Evolutionary conservation across 2,797 vertebrate genomes (phyloP), one percentile per base, ranked within the genome.

Genomic region (Chrysocyon brachyurus): DNA sequence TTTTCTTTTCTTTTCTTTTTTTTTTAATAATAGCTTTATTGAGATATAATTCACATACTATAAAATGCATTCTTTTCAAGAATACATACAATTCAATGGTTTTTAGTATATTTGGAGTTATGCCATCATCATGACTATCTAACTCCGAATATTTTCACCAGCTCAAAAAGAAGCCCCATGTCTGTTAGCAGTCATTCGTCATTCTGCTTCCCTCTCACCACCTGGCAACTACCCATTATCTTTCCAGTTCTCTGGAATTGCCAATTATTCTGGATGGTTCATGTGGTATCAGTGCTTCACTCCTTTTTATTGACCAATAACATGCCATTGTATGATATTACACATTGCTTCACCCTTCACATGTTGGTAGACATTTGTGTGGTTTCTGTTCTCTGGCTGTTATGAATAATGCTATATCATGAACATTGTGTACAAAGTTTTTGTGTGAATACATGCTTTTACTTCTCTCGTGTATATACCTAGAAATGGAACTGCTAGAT

Each of bases 111-210:
- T 77, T 84, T 14, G 66, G 61, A 87, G 1, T 68, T 87, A 56
- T 10, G 9, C 1, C 31, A 21, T 46, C 40, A 81, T 52, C 14
- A 68, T 52, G 22, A 54, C 11, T 33, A 17, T 56, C 75, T 70
- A 26, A 66, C 79, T 95, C 93, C 22, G 59, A 78, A 64, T 17
- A 24, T 89, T 93, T 95, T 90, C 33, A 40, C 81, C 28, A n/a
- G 4, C 6, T 12, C 12, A 2, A 40, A 46, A 54, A 68, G 56
- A 75, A 87, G 21, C 24, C 1, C 14, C 63, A 1, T 57, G 4
- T 22, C 5, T 12, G n/a, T 26, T 66, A 90, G 10, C 40, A 61
- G 10, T 54, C 14, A 3, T 15, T 68, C 12, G 8, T 12, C 6
- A 5, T 81, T 82, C 31, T 72, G 57, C 4, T 59, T 59, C 12